phyloP scores from a whole-genome alignment of 2,113 vertebrate species.

The Porphyrio hochstetteri region DNA sequence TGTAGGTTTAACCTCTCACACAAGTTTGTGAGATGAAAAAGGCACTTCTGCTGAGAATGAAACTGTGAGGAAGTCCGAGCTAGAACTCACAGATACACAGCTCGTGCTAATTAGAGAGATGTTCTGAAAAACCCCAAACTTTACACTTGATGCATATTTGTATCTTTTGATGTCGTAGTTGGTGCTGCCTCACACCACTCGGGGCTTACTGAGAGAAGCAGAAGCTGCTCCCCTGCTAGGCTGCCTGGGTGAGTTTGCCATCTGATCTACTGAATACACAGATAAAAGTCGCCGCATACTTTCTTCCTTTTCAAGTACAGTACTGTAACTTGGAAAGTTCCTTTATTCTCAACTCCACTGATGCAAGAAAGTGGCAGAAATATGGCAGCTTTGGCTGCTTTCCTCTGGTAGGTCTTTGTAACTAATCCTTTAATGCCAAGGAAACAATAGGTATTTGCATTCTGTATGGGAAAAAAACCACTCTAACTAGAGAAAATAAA shows the following conservation, averaged over 20 bases:
- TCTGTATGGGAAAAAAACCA: background rate
- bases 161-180: slow-evolving; percentile 33
- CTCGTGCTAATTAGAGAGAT: slow-evolving; percentile 49
- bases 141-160: background rate
- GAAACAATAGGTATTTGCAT: slow-evolving; percentile 28
- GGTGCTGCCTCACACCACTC: slow-evolving; percentile 35
- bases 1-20: slow-evolving; percentile 1
- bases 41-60: background rate
- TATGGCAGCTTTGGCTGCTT: slow-evolving; percentile 45
- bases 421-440: slow-evolving; percentile 22
- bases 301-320: slow-evolving; percentile 51
- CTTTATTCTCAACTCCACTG: slow-evolving; percentile 46
- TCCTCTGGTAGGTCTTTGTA: slow-evolving; percentile 25
- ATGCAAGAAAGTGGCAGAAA: slow-evolving; percentile 56
- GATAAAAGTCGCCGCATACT: slow-evolving; percentile 42
- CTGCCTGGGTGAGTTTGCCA: slow-evolving; percentile 52
- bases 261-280: slow-evolving; percentile 54
- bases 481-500: background rate
- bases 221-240: slow-evolving; percentile 38
- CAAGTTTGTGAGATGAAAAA: background rate
- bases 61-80: background rate
- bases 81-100: background rate
- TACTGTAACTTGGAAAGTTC: slow-evolving; percentile 44
- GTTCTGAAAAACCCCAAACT: slow-evolving; percentile 11
- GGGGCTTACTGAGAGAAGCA: background rate